Evolutionary conservation across 2,113 vertebrate genomes (phyloP).

Genomic region (Chaenocephalus aceratus): DNA sequence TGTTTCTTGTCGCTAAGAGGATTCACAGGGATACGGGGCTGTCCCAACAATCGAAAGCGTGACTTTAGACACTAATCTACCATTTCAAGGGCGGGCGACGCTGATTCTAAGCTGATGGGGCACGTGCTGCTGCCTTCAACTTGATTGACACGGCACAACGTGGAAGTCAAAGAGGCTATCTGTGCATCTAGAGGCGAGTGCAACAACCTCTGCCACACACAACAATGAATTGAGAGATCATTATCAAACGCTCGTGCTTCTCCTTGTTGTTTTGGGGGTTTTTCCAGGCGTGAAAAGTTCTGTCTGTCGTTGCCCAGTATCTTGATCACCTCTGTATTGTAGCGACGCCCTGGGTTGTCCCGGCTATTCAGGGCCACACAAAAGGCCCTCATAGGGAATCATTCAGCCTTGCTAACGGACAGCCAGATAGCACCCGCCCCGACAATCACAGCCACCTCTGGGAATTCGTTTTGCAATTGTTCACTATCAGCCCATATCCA

Average conservation of each 20-base stretch:
- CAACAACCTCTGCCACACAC: slow-evolving; percentile 24
- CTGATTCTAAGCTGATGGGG: slow-evolving; percentile 40
- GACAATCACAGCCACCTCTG: slow-evolving; percentile 57
- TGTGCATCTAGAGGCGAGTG: slow-evolving; percentile 11
- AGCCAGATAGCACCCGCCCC: slow-evolving; percentile 36
- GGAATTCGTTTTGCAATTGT: slow-evolving; percentile 60
- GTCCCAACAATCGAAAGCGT: slow-evolving; percentile 72
- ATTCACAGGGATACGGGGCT: slow-evolving; percentile 62
- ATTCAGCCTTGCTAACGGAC: slow-evolving; percentile 50
- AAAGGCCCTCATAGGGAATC: slow-evolving; percentile 55
- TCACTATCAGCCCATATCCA: slow-evolving; percentile 51
- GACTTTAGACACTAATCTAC: slow-evolving; percentile 73
- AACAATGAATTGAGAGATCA: slow-evolving; percentile 34
- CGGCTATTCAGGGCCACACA: slow-evolving; percentile 65
- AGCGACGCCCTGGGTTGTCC: slow-evolving; percentile 38
- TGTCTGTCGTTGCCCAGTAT: not conserved
- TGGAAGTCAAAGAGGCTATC: slow-evolving; percentile 43
- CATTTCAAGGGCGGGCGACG: slow-evolving; percentile 44
- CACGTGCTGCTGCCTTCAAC: slow-evolving; percentile 36
- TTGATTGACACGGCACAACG: slow-evolving; percentile 46
- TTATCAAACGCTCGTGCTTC: slow-evolving; percentile 44
- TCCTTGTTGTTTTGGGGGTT: slow-evolving; percentile 6
- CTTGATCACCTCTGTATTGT: slow-evolving; percentile 45
- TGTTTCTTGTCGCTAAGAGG: slow-evolving; percentile 78
- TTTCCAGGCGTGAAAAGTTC: slow-evolving; percentile 3